phyloP scores from a whole-genome alignment of 2,113 vertebrate species.

The Ptyas mucosa region DNA sequence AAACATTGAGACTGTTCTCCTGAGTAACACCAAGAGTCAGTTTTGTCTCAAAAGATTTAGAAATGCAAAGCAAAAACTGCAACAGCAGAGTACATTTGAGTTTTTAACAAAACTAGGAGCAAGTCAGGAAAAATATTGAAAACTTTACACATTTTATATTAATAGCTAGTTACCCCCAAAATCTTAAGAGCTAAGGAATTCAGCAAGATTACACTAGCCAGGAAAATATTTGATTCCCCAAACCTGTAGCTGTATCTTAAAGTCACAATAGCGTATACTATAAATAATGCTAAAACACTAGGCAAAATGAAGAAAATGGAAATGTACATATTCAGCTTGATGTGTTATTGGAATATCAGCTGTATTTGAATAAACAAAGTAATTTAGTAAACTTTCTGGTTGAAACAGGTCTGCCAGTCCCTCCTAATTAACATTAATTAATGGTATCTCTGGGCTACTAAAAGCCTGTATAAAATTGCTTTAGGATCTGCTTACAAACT shows the following conservation, averaged over 20 bases:
- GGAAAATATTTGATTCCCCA: background rate
- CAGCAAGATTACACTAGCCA: background rate
- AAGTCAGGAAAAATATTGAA: background rate
- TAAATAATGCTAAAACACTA: background rate
- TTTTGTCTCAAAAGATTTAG: background rate
- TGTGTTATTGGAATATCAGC: slow-evolving; percentile 17
- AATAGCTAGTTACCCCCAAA: background rate
- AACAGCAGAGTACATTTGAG: background rate
- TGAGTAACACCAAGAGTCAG: background rate
- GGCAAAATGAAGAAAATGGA: background rate
- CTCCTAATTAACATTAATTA: slow-evolving; percentile 57
- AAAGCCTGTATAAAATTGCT: slow-evolving; percentile 61
- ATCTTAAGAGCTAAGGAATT: background rate
- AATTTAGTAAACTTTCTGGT: slow-evolving; percentile 32
- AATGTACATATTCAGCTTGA: background rate
- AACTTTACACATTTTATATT: background rate
- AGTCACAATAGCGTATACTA: background rate
- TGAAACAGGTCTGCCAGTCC: slow-evolving; percentile 21
- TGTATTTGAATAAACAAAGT: slow-evolving; percentile 32
- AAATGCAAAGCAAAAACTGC: background rate
- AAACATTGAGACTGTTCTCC: background rate
- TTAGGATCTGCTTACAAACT: slow-evolving; percentile 49
- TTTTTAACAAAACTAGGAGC: background rate
- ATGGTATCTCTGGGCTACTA: slow-evolving; percentile 56
- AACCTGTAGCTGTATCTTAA: background rate